phyloP scores from a whole-genome alignment of 2,888 invertebrate genomes.

The Perdita meconis region DNA sequence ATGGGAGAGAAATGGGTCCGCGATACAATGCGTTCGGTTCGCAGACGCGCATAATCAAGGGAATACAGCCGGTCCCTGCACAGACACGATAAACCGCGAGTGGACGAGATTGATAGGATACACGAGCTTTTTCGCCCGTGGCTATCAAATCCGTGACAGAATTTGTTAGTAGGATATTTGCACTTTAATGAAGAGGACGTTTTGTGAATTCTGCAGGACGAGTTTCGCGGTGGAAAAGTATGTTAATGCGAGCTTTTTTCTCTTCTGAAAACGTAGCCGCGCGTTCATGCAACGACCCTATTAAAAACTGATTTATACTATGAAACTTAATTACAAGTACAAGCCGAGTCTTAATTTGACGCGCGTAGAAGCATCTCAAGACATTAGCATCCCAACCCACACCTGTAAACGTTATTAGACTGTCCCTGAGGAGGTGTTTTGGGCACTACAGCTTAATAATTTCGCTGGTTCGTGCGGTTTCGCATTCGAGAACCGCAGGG shows the following conservation, averaged over 20 bases:
- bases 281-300: too few relatives aligned
- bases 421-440: too few relatives aligned
- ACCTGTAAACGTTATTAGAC: too few relatives aligned
- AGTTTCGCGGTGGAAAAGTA: neutral
- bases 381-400: too few relatives aligned
- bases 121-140: conserved; percentile 5
- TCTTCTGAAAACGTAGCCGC: too few relatives aligned
- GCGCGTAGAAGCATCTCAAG: too few relatives aligned
- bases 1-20: neutral
- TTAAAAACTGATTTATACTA: too few relatives aligned
- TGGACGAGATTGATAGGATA: conserved; percentile 26
- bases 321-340: too few relatives aligned
- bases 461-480: neutral
- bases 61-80: conserved; percentile 31
- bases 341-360: too few relatives aligned
- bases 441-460: neutral
- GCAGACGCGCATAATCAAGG: conserved; percentile 23
- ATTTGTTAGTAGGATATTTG: neutral
- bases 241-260: too few relatives aligned
- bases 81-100: conserved; percentile 41
- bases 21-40: conserved; percentile 5
- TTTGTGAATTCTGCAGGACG: neutral
- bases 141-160: neutral
- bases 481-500: neutral
- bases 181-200: neutral